Base-by-base conservation (phyloP, 2,113 vertebrate species). In the Amphiprion ocellaris region DNA sequence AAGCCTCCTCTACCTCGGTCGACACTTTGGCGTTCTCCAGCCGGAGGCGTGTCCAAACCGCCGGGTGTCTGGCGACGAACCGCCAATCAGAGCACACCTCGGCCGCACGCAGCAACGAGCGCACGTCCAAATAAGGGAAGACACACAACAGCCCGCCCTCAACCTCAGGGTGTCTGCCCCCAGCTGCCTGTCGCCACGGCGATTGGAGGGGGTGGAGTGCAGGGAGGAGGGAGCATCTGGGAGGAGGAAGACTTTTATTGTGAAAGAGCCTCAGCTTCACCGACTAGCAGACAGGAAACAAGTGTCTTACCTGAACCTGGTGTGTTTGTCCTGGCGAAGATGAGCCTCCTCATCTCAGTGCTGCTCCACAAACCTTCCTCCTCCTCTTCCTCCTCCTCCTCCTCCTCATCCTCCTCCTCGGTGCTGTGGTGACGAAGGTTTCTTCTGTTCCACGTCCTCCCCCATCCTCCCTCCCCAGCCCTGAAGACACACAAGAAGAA, bases 21-120 rank as follows among this genome's bases (percentile, higher is more conserved):
- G 93, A 94, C 47, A 99, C 95, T 6, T 95, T 92, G 79, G 95
- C 93, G 0, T 97, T 96, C 86, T 98, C 96, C 10, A 99, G 94
- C 33, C 96, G 94, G 69, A 99, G 95, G 58, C 94, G 95, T 0
- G 96, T 97, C 97, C 97, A 99, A 37, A 98, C 96, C 0, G 96
- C 97, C 0, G 97, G 96, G 83, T 97, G 97, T 24, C 96, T 94
- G 0, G 97, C 97, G 78, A 99, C 97, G 0, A 96, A 96, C 74
- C 95, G 93, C 97, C 97, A 97, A 92, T 97, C 96, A 46, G 93
- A 94, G 93, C 96, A 97, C 77, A 98, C 97, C 94, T 97, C 96
- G 0, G 96, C 97, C 0, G 96, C 96, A 0, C 90, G 89, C 81
- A 99, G 95, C 73, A 98, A 82, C 0, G 97, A 96, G 80, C 88